Conservation (phyloP, 2,888 invertebrate genomes). For the Ommatoiulus sabulosus region DNA sequence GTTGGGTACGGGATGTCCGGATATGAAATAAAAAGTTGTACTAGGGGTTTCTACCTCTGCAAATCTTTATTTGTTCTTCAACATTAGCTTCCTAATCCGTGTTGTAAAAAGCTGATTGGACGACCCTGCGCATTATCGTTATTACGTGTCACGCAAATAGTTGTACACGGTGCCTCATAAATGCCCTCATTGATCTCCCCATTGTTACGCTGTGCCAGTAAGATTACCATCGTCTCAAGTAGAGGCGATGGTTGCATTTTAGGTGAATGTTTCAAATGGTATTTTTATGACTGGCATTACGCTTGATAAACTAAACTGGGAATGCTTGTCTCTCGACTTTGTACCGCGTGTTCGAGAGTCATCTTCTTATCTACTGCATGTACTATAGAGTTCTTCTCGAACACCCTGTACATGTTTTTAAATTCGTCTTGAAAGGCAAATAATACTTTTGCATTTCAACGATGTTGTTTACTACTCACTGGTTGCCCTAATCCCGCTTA, state of each 20-base stretch:
- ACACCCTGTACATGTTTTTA: not conserved
- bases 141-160: not conserved
- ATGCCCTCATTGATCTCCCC: not conserved
- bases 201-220: too few species aligned
- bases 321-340: too few species aligned
- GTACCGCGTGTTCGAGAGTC: too few species aligned
- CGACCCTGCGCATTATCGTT: not conserved
- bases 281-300: too few species aligned
- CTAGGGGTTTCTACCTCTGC: slow-evolving; percentile 16
- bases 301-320: too few species aligned
- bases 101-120: slow-evolving; percentile 24
- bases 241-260: too few species aligned
- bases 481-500: not conserved
- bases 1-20: slow-evolving; percentile 9
- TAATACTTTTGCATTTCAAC: not conserved
- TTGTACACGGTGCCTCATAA: not conserved
- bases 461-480: not conserved
- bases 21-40: slow-evolving; percentile 19
- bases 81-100: slow-evolving; percentile 7
- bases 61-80: slow-evolving; percentile 9
- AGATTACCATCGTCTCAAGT: too few species aligned
- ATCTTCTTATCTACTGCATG: too few species aligned
- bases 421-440: not conserved
- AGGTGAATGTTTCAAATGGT: too few species aligned
- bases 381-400: not conserved